phyloP scores from a whole-genome alignment of 2,888 invertebrate genomes.

The Apotomis betuletana region DNA sequence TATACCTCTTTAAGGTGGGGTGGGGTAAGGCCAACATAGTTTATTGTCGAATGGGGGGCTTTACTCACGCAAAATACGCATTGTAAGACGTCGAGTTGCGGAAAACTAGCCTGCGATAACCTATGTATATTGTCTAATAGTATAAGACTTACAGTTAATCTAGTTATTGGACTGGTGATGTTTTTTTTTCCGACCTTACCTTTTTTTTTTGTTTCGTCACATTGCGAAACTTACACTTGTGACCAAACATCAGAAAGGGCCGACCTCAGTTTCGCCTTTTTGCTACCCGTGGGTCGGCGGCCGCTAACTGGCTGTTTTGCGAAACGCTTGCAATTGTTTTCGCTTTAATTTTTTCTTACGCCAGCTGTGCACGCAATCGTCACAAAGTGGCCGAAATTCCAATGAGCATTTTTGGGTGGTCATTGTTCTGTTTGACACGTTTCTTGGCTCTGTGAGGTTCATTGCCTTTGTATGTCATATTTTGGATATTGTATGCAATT shows the following conservation, averaged over 20 bases:
- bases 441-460: background rate
- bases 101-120: no score
- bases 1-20: no score
- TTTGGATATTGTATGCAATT: background rate
- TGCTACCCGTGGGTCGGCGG: constrained; percentile 8
- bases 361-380: constrained; percentile 34
- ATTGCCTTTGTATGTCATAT: background rate
- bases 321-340: constrained; percentile 37
- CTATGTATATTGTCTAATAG: no score
- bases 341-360: constrained; percentile 37
- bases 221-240: background rate
- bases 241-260: background rate
- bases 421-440: constrained; percentile 14
- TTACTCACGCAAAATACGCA: no score
- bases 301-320: constrained; percentile 22
- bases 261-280: constrained; percentile 10
- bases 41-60: no score
- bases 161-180: no score
- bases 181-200: no score
- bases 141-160: no score
- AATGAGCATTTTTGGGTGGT: constrained; percentile 8
- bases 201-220: background rate
- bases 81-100: no score
- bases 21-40: no score
- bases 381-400: constrained; percentile 31